Evolutionary conservation across 2,888 invertebrate genomes (phyloP), one percentile per base, ranked within the genome.

Genomic region (Eristalis intricaria): DNA sequence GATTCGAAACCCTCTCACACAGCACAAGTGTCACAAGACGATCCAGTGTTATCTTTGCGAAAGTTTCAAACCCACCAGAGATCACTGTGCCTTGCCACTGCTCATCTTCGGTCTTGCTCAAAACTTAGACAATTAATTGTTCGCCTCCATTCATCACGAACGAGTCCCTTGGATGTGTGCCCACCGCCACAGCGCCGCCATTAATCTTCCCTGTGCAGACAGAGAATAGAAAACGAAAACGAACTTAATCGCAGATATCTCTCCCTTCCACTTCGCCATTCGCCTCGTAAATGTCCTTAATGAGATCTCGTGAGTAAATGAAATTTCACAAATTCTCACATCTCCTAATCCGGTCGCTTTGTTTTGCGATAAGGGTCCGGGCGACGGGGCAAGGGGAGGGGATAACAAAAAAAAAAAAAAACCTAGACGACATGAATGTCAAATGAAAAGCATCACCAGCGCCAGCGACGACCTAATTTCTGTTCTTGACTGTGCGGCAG

Each of bases 81-180:
- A 50, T 50, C 50, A 50, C 50, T n/a, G n/a, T 50, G 50, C 19
- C 50, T 50, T 50, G 5, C 19, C 50, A 4, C 7, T 19, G 19
- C 50, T 50, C 50, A 50, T 50, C 50, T 65, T 63, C 65, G 22
- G 38, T 26, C 56, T 19, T 10, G 15, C 19, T n/a, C 19, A n/a
- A 58, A 68, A 66, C 61, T 77, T 77, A 32, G 11, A 50, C 77
- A 77, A 77, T 77, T 77, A 77, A 77, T 77, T 77, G 35, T 69
- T 66, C 43, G 43, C 8, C 32, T 60, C 61, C 43, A 69, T 77
- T 69, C 50, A 38, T 71, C 60, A 26, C 60, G n/a, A 19, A 26
- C 60, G n/a, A 19, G 7, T 15, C 26, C 26, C 26, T 40, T 61
- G 50, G 11, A n/a, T 43, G 15, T 19, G 58, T 40, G 58, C 40